phyloP scores from a whole-genome alignment of 2,113 vertebrate species.

The Glaucomys volans region DNA sequence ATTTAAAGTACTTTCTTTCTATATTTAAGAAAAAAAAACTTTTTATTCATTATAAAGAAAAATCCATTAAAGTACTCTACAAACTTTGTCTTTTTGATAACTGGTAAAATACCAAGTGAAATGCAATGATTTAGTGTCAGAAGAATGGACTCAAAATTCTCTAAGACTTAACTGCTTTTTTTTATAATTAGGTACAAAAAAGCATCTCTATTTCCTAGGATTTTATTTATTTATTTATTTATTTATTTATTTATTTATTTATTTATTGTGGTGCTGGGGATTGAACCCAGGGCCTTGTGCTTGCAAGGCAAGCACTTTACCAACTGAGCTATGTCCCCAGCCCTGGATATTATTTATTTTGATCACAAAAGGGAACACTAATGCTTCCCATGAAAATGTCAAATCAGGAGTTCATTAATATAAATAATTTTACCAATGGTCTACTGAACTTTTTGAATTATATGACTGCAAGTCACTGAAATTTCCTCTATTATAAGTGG shows the following conservation, averaged over 20 bases:
- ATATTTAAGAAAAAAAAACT: not conserved
- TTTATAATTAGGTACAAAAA: not conserved
- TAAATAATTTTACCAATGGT: not conserved
- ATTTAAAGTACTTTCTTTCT: not conserved
- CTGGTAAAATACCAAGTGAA: not conserved
- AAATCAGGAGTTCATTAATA: not conserved
- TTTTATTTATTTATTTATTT: constrained; percentile 11
- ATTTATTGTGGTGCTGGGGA: too few relatives aligned
- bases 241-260: too few relatives aligned
- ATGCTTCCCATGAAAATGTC: not conserved
- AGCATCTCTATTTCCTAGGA: not conserved
- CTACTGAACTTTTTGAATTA: not conserved
- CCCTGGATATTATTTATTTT: not conserved
- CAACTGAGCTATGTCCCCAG: too few relatives aligned
- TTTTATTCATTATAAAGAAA: not conserved
- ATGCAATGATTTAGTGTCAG: not conserved
- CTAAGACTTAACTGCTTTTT: not conserved
- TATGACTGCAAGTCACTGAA: not conserved
- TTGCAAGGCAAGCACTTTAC: too few relatives aligned
- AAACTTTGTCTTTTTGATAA: not conserved
- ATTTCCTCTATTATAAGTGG: not conserved
- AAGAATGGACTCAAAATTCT: not conserved
- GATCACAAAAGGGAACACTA: not conserved
- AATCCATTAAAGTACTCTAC: not conserved
- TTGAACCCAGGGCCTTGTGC: too few relatives aligned